These are phyloP conservation scores for Melinaea marsaeus DNA, from an alignment of 2,888 invertebrate genomes.

Conservation along the genomic window DNA sequence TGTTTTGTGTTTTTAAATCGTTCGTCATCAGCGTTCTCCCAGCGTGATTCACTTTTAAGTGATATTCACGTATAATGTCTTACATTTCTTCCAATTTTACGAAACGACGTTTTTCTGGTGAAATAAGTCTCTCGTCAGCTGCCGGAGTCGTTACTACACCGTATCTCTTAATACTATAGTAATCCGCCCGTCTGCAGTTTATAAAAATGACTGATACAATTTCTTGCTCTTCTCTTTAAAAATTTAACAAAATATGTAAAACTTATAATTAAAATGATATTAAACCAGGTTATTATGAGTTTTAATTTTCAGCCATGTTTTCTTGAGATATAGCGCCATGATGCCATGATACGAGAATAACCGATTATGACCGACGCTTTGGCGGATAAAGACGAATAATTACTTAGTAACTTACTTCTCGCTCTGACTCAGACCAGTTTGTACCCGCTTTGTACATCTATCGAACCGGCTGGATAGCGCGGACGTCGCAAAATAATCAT, in stretches of 20 bases:
- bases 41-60: slow-evolving; percentile 48
- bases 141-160: slow-evolving; percentile 42
- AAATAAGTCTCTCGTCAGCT: slow-evolving; percentile 41
- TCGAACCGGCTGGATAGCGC: slow-evolving; percentile 23
- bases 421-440: slow-evolving; percentile 17
- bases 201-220: slow-evolving; percentile 34
- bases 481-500: neutral
- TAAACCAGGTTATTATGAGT: slow-evolving; percentile 24
- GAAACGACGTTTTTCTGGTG: slow-evolving; percentile 33
- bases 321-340: too few species aligned
- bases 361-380: slow-evolving; percentile 20
- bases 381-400: slow-evolving; percentile 19
- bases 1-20: slow-evolving; percentile 46
- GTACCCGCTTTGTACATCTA: slow-evolving; percentile 25
- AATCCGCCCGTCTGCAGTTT: slow-evolving; percentile 37
- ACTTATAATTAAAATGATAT: too few species aligned
- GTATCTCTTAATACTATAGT: slow-evolving; percentile 42
- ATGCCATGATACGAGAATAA: slow-evolving; percentile 19
- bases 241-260: too few species aligned
- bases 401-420: slow-evolving; percentile 15
- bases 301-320: slow-evolving; percentile 16
- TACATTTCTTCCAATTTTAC: slow-evolving; percentile 52
- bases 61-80: slow-evolving; percentile 49
- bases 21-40: slow-evolving; percentile 49
- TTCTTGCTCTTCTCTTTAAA: too few species aligned